phyloP scores from a whole-genome alignment of 2,113 vertebrate species.

The Nycticebus coucang region DNA sequence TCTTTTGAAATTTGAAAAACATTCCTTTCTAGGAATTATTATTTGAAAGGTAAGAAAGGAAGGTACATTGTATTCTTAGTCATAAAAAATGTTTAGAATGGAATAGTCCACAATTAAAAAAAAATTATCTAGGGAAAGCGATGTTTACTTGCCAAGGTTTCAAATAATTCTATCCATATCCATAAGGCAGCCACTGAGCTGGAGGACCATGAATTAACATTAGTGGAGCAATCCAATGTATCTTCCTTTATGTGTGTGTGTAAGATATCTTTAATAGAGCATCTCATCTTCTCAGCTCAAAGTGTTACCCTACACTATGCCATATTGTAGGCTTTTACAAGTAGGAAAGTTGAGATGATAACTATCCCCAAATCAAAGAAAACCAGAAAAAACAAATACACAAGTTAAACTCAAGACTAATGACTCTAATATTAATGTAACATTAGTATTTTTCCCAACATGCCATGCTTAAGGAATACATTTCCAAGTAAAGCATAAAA shows the following conservation, averaged over 20 bases:
- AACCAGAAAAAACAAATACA: background rate
- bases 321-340: background rate
- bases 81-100: background rate
- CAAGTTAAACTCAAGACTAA: background rate
- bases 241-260: background rate
- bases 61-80: background rate
- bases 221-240: background rate
- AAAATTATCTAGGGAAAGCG: background rate
- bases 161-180: background rate
- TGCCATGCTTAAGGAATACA: background rate
- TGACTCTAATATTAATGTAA: background rate
- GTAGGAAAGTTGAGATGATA: background rate
- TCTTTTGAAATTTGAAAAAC: no score
- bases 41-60: no score
- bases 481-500: background rate
- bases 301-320: background rate
- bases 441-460: background rate
- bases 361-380: background rate
- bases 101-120: background rate
- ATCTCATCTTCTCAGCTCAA: background rate
- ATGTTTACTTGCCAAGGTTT: background rate
- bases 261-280: background rate
- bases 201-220: background rate
- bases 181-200: background rate
- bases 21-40: no score